Conservation (phyloP, 2,797 vertebrate genomes). For the Myotis pilosus region DNA sequence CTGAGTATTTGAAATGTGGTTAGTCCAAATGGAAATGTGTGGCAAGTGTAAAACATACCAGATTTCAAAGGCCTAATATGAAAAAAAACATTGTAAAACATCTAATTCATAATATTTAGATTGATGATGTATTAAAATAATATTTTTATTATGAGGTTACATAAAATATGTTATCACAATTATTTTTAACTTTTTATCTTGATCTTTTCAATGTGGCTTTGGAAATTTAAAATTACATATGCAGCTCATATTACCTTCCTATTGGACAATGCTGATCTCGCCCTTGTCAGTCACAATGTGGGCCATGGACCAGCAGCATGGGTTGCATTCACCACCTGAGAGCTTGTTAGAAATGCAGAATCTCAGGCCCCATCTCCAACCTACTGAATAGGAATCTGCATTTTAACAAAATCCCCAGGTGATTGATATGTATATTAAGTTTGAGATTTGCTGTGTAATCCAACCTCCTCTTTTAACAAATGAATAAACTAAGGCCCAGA, state of each 20-base stretch:
- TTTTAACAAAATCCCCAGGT: not conserved
- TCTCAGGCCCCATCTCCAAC: not conserved
- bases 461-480: not conserved
- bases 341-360: not conserved
- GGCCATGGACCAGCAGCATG: not conserved
- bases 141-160: not conserved
- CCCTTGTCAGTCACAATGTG: not conserved
- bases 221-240: not conserved
- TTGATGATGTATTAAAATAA: not conserved
- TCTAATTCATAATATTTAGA: not conserved
- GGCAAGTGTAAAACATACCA: not conserved
- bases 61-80: not conserved
- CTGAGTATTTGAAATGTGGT: not conserved
- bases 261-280: not conserved
- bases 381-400: not conserved
- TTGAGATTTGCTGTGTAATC: not conserved
- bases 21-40: not conserved
- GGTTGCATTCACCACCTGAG: not conserved
- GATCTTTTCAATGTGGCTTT: not conserved
- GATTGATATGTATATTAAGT: not conserved
- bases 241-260: not conserved
- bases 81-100: not conserved
- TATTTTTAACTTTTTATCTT: slow-evolving; percentile 10
- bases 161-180: not conserved
- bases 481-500: not conserved